Evolutionary conservation across 1,140 invertebrate species (phyloP).

Genomic region (Rhopalosiphum maidis): DNA sequence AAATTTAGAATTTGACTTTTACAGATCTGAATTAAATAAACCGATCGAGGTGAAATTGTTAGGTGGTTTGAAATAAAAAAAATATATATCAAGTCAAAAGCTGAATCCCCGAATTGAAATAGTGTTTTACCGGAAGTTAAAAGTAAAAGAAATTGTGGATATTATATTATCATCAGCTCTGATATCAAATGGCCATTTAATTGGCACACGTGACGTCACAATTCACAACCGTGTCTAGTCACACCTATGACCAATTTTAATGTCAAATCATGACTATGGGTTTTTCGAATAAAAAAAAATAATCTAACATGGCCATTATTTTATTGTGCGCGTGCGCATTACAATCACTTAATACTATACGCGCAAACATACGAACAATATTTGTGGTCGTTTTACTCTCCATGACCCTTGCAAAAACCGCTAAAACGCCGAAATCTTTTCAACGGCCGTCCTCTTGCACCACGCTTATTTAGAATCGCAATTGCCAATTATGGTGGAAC

Average conservation of each 20-base stretch:
- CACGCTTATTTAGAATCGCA: neutral
- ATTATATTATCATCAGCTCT: neutral
- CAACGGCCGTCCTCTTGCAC: fast-evolving
- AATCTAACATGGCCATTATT: constrained; percentile 24
- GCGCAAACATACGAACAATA: neutral
- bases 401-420: neutral
- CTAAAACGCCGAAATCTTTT: neutral
- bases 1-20: neutral
- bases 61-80: neutral
- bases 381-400: neutral
- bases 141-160: too few relatives aligned
- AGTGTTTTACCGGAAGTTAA: too few relatives aligned
- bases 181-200: neutral
- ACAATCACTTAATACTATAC: neutral
- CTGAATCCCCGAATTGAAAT: neutral
- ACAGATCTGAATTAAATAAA: neutral
- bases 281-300: neutral
- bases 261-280: constrained; percentile 3
- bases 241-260: neutral
- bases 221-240: neutral
- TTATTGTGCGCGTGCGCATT: neutral
- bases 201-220: neutral
- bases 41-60: neutral
- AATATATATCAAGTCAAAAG: neutral
- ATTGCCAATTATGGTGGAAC: neutral